phyloP scores from a whole-genome alignment of 2,113 vertebrate species.

The Scalopus aquaticus region DNA sequence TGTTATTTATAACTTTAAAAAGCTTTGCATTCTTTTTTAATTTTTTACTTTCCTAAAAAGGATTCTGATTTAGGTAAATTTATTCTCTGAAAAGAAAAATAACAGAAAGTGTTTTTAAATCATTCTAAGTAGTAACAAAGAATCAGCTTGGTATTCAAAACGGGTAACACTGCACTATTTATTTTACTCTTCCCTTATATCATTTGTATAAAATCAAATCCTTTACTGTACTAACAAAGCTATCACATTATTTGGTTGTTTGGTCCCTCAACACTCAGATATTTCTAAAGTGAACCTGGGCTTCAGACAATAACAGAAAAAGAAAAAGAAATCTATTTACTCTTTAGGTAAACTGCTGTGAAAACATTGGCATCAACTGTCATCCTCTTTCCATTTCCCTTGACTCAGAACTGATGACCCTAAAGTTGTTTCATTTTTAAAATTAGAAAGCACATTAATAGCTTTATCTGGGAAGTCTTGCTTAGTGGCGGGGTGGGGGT shows the following conservation, averaged over 20 bases:
- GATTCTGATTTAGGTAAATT: background rate
- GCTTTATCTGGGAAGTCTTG: background rate
- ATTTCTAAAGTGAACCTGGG: background rate
- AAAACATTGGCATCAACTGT: background rate
- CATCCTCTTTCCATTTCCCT: constrained; percentile 52
- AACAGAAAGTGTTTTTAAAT: background rate
- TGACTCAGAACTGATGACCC: constrained; percentile 8
- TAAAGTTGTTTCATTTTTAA: constrained; percentile 50
- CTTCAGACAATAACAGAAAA: background rate
- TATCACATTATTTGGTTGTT: background rate
- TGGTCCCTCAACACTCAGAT: background rate
- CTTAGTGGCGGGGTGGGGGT: too few species aligned
- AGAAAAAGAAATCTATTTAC: background rate
- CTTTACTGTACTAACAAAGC: background rate
- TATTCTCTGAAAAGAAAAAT: background rate
- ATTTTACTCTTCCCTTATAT: background rate
- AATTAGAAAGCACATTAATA: constrained; percentile 46
- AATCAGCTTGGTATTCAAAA: background rate
- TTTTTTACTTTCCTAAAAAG: background rate
- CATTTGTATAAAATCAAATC: background rate
- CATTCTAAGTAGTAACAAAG: background rate
- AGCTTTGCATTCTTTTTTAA: background rate
- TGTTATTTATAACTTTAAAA: constrained; percentile 4
- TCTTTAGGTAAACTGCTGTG: background rate
- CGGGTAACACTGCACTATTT: background rate